Evolutionary conservation across 2,888 invertebrate species (phyloP).

Genomic region (Augochlorella aurata): DNA sequence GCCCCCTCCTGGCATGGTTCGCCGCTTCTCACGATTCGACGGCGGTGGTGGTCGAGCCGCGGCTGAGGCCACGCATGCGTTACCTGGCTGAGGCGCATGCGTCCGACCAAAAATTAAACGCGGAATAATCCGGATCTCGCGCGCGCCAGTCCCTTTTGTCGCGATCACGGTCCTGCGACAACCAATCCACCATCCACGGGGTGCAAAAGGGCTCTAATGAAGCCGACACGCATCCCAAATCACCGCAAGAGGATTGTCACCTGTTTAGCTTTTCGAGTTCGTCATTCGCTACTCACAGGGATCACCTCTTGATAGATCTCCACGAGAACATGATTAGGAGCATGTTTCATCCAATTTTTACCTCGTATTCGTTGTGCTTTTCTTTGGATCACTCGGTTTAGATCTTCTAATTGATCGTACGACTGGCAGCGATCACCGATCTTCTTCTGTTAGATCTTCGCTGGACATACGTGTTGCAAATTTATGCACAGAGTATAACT

Average conservation of each 20-base stretch:
- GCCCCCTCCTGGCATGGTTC: conserved; percentile 48
- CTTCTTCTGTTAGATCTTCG: too few relatives aligned
- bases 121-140: conserved; percentile 68
- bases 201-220: conserved; percentile 45
- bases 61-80: conserved; percentile 69
- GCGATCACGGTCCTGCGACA: conserved; percentile 55
- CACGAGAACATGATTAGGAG: background rate
- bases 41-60: conserved; percentile 56
- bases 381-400: background rate
- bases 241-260: conserved; percentile 80
- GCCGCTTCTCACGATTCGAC: conserved; percentile 66
- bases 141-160: conserved; percentile 76
- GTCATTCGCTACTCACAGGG: background rate
- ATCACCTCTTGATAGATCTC: background rate
- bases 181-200: conserved; percentile 42
- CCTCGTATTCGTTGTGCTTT: background rate
- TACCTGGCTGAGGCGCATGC: conserved; percentile 44
- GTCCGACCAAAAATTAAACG: conserved; percentile 60
- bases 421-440: too few relatives aligned
- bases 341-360: background rate
- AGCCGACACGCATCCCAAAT: conserved; percentile 73
- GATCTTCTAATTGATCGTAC: too few relatives aligned
- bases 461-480: too few relatives aligned
- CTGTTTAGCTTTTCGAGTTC: conserved; percentile 74
- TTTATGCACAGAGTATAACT: too few relatives aligned